Base-by-base conservation (phyloP, 2,888 invertebrate species). In the Ditylenchus weischeri region DNA sequence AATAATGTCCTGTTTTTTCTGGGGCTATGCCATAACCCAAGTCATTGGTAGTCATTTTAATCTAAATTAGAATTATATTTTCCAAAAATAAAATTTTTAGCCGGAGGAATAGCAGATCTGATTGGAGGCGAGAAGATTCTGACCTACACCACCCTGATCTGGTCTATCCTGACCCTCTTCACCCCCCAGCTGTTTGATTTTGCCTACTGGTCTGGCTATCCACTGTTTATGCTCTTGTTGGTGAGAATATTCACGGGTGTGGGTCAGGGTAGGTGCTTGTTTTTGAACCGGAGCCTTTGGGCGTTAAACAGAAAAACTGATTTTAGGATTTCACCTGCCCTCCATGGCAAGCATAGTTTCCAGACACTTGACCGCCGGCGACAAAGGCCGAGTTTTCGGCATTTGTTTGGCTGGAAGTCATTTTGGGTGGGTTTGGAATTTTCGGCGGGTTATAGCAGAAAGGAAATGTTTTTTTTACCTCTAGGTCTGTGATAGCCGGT, bases 1-100 rank as follows among this genome's bases (percentile, higher is more conserved):
- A 0, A 87, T 89, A 61, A 83, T 89, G 36, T 89, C 89, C 29
- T 88, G 88, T 35, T 89, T 89, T 80, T 90, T 89, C 81, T 90
- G 89, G 89, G 89, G 89, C 60, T 89, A 90, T 78, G 88, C 88
- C 0, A 82, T 89, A 70, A 89, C 89, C 0, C 68, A 69, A 29
- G 47, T 69, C 19, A 51, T 69, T 29, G 54, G 54, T 54, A 54
- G 11, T 13, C 4, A 43, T 10, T 21, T 59, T 48, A 48, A 1
- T 59, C 21, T 3, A 10, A 2, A 43, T 10, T 3, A 29, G 5
- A 29, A 29, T 6, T 6, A 13, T 6, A 43, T 13, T 43, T 43
- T 38, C 38, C 6, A 43, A 10, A 43, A 43, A 43, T 43, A 43
- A 43, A 59, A 21, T 11, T 11, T 54, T 54, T 2, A 35, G 86